phyloP scores from a whole-genome alignment of 2,888 invertebrate genomes.

The Melanophora roralis region DNA sequence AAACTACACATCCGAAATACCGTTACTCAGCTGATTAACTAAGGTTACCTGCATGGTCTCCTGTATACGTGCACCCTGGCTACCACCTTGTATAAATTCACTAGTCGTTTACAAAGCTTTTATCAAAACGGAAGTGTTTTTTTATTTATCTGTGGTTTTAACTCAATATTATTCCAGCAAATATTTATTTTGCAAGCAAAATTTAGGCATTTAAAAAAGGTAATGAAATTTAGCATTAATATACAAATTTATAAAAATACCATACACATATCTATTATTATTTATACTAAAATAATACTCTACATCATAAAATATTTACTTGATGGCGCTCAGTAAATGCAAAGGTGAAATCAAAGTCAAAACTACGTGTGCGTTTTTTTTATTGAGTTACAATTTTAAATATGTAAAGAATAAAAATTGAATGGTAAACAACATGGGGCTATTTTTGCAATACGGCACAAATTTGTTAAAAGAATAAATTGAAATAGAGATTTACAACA shows the following conservation, averaged over 20 bases:
- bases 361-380: neutral
- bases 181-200: slow-evolving; percentile 10
- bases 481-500: no score
- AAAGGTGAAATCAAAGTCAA: slow-evolving; percentile 66
- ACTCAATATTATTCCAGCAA: no score
- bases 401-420: neutral
- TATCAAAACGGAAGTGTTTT: no score
- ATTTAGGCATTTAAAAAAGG: slow-evolving; percentile 50
- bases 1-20: no score
- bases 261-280: neutral
- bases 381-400: neutral
- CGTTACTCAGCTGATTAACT: no score
- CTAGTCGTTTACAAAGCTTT: no score
- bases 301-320: neutral
- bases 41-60: no score
- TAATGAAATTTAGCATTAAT: no score
- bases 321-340: slow-evolving; percentile 24
- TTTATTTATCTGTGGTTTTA: no score
- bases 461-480: no score
- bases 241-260: neutral
- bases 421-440: neutral
- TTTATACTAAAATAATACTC: neutral
- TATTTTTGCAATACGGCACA: neutral
- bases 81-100: no score
- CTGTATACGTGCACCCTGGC: no score